Conservation (phyloP, 2,888 invertebrate genomes). For the Acrocyrtus sp. region DNA sequence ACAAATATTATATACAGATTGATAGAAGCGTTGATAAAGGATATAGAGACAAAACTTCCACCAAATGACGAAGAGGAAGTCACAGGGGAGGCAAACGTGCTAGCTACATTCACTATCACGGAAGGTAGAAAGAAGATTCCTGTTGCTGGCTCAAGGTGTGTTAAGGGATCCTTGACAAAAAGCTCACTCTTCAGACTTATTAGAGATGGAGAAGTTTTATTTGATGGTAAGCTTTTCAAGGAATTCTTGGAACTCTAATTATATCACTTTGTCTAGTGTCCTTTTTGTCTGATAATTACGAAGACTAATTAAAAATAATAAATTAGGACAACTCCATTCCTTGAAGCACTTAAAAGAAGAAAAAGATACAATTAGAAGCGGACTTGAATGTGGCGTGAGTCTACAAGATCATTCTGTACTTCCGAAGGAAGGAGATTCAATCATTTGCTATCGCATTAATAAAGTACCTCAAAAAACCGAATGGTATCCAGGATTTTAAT, state of each 20-base stretch:
- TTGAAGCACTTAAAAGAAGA: conserved; percentile 92
- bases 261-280: not conserved
- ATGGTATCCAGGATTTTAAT: conserved; percentile 90
- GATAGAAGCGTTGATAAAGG: conserved; percentile 86
- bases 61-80: conserved; percentile 78
- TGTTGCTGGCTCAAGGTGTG: conserved; percentile 90
- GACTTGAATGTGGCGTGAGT: conserved; percentile 89
- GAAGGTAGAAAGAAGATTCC: conserved; percentile 82
- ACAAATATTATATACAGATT: conserved; percentile 94
- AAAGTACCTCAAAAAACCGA: conserved; percentile 74
- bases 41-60: conserved; percentile 80
- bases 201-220: conserved; percentile 70
- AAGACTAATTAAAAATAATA: too few species aligned
- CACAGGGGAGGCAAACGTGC: conserved; percentile 86
- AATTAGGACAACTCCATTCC: conserved; percentile 78
- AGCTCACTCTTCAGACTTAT: conserved; percentile 75
- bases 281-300: not conserved
- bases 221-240: conserved; percentile 79
- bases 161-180: conserved; percentile 79
- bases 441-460: conserved; percentile 80
- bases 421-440: conserved; percentile 79
- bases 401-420: conserved; percentile 74
- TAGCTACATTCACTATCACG: conserved; percentile 83
- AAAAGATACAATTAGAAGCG: conserved; percentile 82
- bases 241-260: too few species aligned